A percentile compares a stretch with the other conserved stretches of the same genome.
phyloP scores from a whole-genome alignment of 2,113 vertebrate genomes.

The Circaetus gallicus region DNA sequence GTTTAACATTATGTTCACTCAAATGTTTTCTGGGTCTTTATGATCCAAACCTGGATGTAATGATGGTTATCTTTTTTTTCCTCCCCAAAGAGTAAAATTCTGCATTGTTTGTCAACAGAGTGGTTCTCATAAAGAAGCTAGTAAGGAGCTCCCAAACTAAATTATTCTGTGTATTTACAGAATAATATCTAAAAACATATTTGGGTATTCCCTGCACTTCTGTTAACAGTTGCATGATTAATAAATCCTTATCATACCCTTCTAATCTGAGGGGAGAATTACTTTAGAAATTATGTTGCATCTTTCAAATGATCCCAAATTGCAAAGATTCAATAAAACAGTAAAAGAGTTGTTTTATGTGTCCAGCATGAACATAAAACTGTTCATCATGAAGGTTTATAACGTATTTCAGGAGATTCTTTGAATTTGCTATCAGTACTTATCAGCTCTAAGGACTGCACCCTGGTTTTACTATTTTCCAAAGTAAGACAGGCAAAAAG shows the following conservation, averaged over 20 bases:
- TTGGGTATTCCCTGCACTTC: neutral
- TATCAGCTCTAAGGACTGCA: slow-evolving; percentile 3
- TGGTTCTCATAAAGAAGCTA: neutral
- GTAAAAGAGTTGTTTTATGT: neutral
- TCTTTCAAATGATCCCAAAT: neutral
- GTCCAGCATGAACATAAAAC: slow-evolving; percentile 4
- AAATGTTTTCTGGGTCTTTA: neutral
- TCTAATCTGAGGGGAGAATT: neutral
- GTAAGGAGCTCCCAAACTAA: neutral
- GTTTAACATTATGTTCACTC: neutral
- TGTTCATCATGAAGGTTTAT: neutral
- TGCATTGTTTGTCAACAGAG: neutral
- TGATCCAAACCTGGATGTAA: neutral
- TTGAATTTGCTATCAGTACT: neutral
- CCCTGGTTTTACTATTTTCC: neutral
- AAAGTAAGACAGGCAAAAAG: neutral
- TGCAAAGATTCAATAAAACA: neutral
- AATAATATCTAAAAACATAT: neutral
- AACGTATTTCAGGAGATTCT: neutral
- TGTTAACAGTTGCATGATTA: neutral
- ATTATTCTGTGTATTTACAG: neutral
- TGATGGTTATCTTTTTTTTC: neutral
- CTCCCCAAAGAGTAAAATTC: neutral
- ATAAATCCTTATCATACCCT: neutral
- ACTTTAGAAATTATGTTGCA: neutral